Conservation (phyloP, 2,113 vertebrate species). For the Oenanthe oenanthe region DNA sequence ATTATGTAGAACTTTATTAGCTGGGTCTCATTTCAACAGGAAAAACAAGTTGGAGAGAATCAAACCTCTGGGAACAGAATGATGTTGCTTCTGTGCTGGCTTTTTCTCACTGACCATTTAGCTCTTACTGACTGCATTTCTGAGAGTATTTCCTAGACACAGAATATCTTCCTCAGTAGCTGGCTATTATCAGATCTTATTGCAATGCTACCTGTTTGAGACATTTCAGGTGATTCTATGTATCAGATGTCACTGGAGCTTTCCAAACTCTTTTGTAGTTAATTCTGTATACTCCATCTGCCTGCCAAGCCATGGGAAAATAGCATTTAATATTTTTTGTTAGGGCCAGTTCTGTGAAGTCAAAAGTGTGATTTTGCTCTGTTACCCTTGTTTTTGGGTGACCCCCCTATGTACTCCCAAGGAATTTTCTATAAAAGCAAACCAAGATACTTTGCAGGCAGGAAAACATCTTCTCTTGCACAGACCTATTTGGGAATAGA, state of each 20-base stretch:
- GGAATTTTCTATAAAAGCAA: background rate
- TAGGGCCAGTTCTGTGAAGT: background rate
- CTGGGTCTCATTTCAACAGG: background rate
- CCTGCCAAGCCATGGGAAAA: fast-evolving
- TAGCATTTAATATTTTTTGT: background rate
- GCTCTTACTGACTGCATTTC: background rate
- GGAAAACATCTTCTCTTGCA: background rate
- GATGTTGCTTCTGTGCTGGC: background rate
- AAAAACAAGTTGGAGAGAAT: background rate
- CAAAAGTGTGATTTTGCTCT: background rate
- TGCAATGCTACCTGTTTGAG: background rate
- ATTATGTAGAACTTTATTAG: constrained; percentile 14
- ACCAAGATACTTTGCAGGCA: background rate
- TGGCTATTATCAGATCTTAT: background rate
- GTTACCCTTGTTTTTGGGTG: background rate
- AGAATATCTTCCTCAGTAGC: background rate
- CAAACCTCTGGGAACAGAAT: background rate
- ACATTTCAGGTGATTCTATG: background rate
- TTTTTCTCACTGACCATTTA: background rate
- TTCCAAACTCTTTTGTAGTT: background rate
- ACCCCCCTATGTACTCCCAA: fast-evolving
- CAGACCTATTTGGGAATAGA: background rate
- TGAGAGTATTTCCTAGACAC: background rate
- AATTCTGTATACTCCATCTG: background rate
- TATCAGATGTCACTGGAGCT: background rate